Evolutionary conservation across 2,888 invertebrate genomes (phyloP).

Genomic region (Pristionchus arcanus): DNA sequence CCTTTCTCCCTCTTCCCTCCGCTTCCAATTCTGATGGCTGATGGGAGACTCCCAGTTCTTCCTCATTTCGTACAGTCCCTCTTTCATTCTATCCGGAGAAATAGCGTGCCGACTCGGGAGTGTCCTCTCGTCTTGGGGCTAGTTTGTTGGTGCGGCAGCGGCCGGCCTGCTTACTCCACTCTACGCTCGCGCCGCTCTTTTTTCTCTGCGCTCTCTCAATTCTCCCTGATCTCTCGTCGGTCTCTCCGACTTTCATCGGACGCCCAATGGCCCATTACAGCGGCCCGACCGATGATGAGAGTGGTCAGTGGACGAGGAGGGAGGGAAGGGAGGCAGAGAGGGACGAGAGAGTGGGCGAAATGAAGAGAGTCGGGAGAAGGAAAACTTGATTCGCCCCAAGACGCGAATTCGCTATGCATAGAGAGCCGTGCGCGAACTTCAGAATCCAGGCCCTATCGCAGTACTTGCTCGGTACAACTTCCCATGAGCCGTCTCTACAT

Average conservation of each 20-base stretch:
- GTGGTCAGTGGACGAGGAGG: not conserved
- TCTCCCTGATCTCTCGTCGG: not conserved
- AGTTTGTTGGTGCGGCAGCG: slow-evolving; percentile 21
- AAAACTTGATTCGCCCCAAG: not conserved
- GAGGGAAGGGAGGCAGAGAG: not conserved
- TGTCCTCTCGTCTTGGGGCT: not conserved
- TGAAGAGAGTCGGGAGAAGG: not conserved
- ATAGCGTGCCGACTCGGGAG: not conserved
- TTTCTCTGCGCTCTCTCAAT: slow-evolving; percentile 24
- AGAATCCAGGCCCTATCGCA: not conserved
- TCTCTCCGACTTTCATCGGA: slow-evolving; percentile 28
- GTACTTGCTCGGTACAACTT: not conserved
- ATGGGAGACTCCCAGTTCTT: not conserved
- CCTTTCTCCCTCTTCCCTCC: slow-evolving; percentile 2
- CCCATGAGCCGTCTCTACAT: too few relatives aligned
- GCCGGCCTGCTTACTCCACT: slow-evolving; percentile 26
- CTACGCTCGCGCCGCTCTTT: slow-evolving; percentile 8
- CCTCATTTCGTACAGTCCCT: not conserved
- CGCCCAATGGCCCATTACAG: slow-evolving; percentile 39
- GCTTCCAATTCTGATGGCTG: slow-evolving; percentile 28
- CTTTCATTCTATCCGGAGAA: not conserved
- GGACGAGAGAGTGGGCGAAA: slow-evolving; percentile 23
- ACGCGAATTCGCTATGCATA: slow-evolving; percentile 31
- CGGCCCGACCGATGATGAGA: not conserved
- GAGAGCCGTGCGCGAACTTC: slow-evolving; percentile 5